These are phyloP conservation scores for Melopsittacus undulatus DNA, from an alignment of 2,797 vertebrate genomes.

Conservation along the genomic window DNA sequence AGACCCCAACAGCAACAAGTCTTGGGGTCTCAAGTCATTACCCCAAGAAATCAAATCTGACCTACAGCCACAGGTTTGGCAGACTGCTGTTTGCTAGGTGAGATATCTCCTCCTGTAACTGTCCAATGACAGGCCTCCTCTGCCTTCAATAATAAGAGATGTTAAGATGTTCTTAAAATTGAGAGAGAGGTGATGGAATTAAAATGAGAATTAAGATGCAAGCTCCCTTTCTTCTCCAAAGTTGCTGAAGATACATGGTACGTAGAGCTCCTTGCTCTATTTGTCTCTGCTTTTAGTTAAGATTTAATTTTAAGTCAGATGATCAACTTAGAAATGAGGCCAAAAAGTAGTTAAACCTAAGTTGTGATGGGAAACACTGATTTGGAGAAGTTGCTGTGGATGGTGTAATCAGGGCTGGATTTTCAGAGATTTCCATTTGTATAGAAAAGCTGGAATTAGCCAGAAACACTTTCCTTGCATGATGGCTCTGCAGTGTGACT, in stretches of 20 bases:
- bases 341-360: neutral
- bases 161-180: neutral
- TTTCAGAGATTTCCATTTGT: neutral
- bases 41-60: neutral
- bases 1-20: neutral
- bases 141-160: neutral
- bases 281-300: neutral
- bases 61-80: neutral
- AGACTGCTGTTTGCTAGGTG: neutral
- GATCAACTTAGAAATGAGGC: neutral
- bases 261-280: neutral
- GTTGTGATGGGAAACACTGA: neutral
- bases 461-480: neutral
- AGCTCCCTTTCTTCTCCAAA: neutral
- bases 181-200: neutral
- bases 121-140: accelerated
- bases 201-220: neutral
- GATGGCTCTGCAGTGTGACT: neutral
- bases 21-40: neutral
- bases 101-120: neutral
- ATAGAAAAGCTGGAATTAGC: neutral
- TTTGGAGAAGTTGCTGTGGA: neutral
- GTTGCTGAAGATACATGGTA: accelerated
- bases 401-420: neutral
- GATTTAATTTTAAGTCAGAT: neutral